These are phyloP conservation scores for Drosophila lini DNA, from an alignment of 1,140 invertebrate genomes.

Conservation along the genomic window DNA sequence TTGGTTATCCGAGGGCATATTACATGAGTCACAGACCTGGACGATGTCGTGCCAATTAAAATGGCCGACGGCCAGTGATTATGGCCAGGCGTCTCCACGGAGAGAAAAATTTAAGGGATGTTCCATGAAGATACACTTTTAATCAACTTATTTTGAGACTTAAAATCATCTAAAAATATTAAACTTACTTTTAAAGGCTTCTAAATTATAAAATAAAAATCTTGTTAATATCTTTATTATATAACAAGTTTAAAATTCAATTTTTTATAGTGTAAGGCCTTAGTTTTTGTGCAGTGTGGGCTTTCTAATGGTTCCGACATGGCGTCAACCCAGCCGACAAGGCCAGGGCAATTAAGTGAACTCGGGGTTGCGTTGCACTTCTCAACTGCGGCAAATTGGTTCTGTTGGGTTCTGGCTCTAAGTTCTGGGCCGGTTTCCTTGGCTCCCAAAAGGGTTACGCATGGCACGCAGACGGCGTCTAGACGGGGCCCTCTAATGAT, in stretches of 20 bases:
- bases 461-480: conserved; percentile 68
- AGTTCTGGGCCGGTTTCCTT: conserved; percentile 4
- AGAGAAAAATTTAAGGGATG: background rate
- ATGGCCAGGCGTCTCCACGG: conserved; percentile 51
- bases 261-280: too few relatives aligned
- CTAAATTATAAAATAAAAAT: background rate
- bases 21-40: conserved; percentile 63
- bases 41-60: conserved; percentile 79
- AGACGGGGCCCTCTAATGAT: conserved; percentile 71
- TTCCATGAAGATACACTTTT: background rate
- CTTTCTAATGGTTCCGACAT: conserved; percentile 69
- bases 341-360: conserved; percentile 48
- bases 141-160: background rate
- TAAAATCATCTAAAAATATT: background rate
- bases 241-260: too few relatives aligned
- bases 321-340: conserved; percentile 58
- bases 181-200: background rate
- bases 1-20: conserved; percentile 64
- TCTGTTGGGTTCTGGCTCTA: conserved; percentile 17
- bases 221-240: too few relatives aligned
- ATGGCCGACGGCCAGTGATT: conserved; percentile 62
- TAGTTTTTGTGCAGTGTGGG: conserved; percentile 11
- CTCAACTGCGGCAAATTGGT: conserved; percentile 61
- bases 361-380: conserved; percentile 42
- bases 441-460: conserved; percentile 66